A percentile compares a stretch with the other conserved stretches of the same genome.
Evolutionary conservation across 2,888 invertebrate genomes (phyloP).

Genomic region (Eueremaeus valkanovi): DNA sequence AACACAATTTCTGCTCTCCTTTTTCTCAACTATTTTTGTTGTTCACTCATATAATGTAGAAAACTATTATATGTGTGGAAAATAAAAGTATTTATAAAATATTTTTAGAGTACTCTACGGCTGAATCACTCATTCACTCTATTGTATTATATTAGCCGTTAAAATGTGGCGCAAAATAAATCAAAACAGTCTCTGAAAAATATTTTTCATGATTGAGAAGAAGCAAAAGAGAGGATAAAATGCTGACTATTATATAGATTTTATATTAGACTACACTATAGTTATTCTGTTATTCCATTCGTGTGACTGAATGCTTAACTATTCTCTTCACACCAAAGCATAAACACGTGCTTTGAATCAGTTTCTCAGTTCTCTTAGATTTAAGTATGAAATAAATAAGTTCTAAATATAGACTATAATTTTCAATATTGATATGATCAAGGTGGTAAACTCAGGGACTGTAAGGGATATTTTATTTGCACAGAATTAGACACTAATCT

Average conservation of each 20-base stretch:
- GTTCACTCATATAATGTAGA: not conserved
- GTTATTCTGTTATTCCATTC: not conserved
- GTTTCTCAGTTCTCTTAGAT: not conserved
- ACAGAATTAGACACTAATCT: too few species aligned
- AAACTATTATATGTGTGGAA: not conserved
- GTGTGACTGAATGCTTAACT: not conserved
- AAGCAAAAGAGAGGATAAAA: not conserved
- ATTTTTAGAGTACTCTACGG: not conserved
- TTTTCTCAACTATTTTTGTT: not conserved
- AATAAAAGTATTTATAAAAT: not conserved
- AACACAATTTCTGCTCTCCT: not conserved
- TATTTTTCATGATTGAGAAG: not conserved
- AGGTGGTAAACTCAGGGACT: too few species aligned
- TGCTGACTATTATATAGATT: not conserved
- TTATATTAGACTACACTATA: not conserved
- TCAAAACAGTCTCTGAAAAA: not conserved
- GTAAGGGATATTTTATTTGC: too few species aligned
- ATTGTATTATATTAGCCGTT: not conserved
- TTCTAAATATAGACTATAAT: too few species aligned
- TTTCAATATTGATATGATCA: too few species aligned
- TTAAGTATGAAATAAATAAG: slow-evolving; percentile 1
- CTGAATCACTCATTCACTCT: not conserved
- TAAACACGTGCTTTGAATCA: slow-evolving; percentile 1
- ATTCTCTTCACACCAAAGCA: not conserved
- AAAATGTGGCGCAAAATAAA: not conserved